Percentiles rank a stretch among this genome's conserved stretches.
phyloP scores from a whole-genome alignment of 2,113 vertebrate genomes.

The Ochotona princeps region DNA sequence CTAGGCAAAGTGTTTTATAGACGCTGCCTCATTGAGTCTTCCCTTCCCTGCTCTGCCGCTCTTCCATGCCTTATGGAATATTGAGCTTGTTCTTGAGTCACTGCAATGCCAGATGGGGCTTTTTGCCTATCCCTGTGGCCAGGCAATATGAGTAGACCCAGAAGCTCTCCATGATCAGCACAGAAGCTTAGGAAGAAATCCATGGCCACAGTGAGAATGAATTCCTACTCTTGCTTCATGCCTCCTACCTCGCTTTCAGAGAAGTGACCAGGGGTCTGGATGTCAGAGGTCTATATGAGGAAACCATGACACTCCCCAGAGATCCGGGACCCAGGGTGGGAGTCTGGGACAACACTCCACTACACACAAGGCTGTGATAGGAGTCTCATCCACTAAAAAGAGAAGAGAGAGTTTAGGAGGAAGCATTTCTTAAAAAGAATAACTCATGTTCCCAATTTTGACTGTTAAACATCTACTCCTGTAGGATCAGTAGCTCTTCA shows the following conservation, averaged over 20 bases:
- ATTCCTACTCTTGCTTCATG: neutral
- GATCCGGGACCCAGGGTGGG: neutral
- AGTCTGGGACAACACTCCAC: neutral
- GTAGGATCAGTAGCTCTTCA: neutral
- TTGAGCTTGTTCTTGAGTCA: neutral
- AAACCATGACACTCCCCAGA: neutral
- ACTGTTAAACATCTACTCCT: neutral
- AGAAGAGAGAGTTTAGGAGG: neutral
- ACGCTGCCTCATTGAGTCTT: rapidly evolving
- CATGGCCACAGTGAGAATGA: neutral
- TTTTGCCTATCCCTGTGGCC: neutral
- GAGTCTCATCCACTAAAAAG: conserved; percentile 4
- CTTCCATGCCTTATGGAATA: neutral
- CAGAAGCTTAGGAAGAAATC: neutral
- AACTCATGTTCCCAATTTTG: neutral
- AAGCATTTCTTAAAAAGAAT: conserved; percentile 11
- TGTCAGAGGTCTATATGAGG: neutral
- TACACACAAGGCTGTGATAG: neutral
- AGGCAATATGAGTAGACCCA: neutral
- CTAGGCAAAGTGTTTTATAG: neutral
- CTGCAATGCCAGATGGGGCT: too few relatives aligned
- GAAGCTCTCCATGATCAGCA: neutral
- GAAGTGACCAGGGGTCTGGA: neutral
- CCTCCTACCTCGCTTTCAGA: neutral
- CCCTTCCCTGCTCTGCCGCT: neutral